These are phyloP conservation scores for Phragmatobia fuliginosa DNA, from an alignment of 2,888 invertebrate genomes.

Conservation along the genomic window DNA sequence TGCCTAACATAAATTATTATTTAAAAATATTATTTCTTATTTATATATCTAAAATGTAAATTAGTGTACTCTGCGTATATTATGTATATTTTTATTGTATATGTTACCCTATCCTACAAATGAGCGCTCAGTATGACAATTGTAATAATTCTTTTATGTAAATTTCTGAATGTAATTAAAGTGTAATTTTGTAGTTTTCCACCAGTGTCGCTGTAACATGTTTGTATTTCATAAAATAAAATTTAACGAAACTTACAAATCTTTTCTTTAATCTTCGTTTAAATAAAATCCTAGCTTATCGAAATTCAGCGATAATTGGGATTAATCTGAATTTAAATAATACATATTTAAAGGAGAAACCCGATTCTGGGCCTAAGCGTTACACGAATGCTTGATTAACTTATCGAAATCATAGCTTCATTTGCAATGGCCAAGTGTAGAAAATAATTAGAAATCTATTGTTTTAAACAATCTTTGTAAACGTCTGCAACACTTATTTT, in stretches of 20 bases:
- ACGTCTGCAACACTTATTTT: too few species aligned
- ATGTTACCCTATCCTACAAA: slow-evolving; percentile 54
- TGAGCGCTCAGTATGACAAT: slow-evolving; percentile 51
- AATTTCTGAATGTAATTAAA: slow-evolving; percentile 71
- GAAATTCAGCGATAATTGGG: neutral
- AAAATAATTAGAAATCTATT: too few species aligned
- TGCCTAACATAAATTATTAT: slow-evolving; percentile 50
- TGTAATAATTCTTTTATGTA: slow-evolving; percentile 58
- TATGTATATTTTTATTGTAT: slow-evolving; percentile 32
- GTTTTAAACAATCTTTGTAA: too few species aligned
- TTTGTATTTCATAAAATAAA: slow-evolving; percentile 81
- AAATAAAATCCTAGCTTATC: neutral
- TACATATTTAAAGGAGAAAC: neutral
- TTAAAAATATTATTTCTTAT: slow-evolving; percentile 34
- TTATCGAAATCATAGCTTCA: too few species aligned
- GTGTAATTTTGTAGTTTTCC: slow-evolving; percentile 79
- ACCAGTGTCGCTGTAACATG: slow-evolving; percentile 79
- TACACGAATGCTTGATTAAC: too few species aligned
- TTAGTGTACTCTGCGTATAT: slow-evolving; percentile 25
- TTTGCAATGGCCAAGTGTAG: too few species aligned
- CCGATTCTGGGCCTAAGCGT: too few species aligned
- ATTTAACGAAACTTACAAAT: slow-evolving; percentile 63
- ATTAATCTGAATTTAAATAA: neutral
- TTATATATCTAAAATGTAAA: slow-evolving; percentile 33
- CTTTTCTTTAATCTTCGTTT: neutral